Evolutionary conservation across 2,888 invertebrate species (phyloP), one percentile per base, ranked within the genome.

Genomic region (Drosophila leonis): DNA sequence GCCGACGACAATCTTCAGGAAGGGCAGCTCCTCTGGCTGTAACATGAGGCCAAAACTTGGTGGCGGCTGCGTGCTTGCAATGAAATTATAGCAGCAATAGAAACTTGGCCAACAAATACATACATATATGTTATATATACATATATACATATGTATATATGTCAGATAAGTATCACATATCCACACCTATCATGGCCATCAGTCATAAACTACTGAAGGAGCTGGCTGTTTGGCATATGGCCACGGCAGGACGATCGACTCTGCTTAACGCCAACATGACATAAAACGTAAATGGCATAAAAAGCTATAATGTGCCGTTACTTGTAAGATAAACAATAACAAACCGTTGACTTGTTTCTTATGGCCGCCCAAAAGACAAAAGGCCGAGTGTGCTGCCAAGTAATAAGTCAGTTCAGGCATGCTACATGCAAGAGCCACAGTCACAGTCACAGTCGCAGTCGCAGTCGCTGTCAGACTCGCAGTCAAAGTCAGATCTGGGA

Each of bases 211-310:
- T 82, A 80, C 69, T 65, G 57, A 56, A 37, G 72, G 60, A 61
- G 60, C 68, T 57, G 67, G 37, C 57, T 65, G 51, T 46, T 68
- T 66, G 66, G 46, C 61, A 75, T 69, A 72, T 67, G 78, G 57
- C 67, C 68, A 72, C 59, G 46, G 54, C 46, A 20, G 72, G 39
- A 31, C 57, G 64, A 71, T 81, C 70, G 68, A 64, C 80, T 75
- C 74, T 82, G 61, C 75, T 66, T 72, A 73, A 68, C 57, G 65
- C 56, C 80, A 65, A 75, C 65, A 78, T 78, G 73, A 82, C 68
- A 75, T 76, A 82, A 86, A 89, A 84, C 90, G 90, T 90, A 90
- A 88, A 76, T 82, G 88, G 75, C 78, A 86, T 90, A 90, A 88
- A 90, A 90, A 82, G 83, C 83, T 78, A 90, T 84, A 85, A 86